Conservation (phyloP, 2,888 invertebrate genomes). For the Saturnia pavonia region DNA sequence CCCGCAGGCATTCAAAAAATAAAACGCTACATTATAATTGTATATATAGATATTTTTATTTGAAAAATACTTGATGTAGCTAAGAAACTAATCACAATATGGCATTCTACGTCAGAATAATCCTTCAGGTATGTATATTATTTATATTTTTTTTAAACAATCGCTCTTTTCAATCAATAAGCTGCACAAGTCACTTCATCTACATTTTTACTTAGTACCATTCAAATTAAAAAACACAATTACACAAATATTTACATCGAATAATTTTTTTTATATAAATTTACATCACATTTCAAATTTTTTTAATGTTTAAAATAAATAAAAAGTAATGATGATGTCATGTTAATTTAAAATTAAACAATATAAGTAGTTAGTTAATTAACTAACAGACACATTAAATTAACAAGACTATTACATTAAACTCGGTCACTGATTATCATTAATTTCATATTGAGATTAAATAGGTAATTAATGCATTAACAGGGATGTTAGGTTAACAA, state of each 20-base stretch:
- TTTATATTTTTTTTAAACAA: constrained; percentile 10
- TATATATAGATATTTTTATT: constrained; percentile 70
- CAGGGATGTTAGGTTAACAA: no score
- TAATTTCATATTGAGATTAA: no score
- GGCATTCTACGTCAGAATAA: constrained; percentile 61
- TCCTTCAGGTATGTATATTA: constrained; percentile 36
- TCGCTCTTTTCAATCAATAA: not conserved
- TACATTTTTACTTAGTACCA: not conserved
- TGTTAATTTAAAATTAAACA: constrained; percentile 13
- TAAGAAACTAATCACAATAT: constrained; percentile 66
- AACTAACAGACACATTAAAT: no score
- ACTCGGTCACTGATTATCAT: no score
- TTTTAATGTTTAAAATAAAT: constrained; percentile 10
- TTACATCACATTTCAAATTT: constrained; percentile 28
- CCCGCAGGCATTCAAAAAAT: constrained; percentile 29
- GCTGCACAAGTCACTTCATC: not conserved
- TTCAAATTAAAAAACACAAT: constrained; percentile 18
- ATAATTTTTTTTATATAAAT: constrained; percentile 22
- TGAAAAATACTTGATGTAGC: constrained; percentile 67
- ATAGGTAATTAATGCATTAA: no score
- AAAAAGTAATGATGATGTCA: constrained; percentile 12
- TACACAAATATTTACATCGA: constrained; percentile 40
- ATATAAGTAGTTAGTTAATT: not conserved
- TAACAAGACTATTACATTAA: no score
- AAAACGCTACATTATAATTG: constrained; percentile 45